A percentile compares a stretch with the other conserved stretches of the same genome.
These are phyloP conservation scores for Pongo abelii DNA, from an alignment of 2,113 vertebrate genomes.

Conservation along the genomic window DNA sequence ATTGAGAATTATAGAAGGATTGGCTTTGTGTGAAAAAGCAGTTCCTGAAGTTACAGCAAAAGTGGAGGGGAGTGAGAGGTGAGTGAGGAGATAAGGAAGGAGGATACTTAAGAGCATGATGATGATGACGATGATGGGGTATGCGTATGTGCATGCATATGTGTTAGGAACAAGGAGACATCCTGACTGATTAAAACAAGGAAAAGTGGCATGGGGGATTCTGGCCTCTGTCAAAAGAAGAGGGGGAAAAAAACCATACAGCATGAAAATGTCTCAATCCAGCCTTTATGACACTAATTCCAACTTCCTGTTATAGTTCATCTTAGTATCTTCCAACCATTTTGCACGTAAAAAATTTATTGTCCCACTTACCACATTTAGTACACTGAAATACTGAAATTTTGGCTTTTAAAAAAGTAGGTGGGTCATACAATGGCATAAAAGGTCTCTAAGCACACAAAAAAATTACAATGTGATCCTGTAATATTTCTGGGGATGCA, in stretches of 20 bases:
- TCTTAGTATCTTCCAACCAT: neutral
- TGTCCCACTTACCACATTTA: neutral
- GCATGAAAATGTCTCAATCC: neutral
- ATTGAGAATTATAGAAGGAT: neutral
- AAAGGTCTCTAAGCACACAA: conserved; percentile 16
- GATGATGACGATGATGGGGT: neutral
- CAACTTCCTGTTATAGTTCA: neutral
- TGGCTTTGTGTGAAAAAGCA: neutral
- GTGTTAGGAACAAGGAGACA: neutral
- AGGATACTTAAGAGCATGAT: neutral
- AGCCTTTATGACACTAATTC: neutral
- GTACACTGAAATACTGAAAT: neutral
- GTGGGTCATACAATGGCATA: neutral
- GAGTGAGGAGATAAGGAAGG: neutral
- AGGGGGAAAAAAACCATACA: neutral
- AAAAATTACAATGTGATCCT: neutral
- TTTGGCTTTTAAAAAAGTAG: neutral
- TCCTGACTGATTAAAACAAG: neutral
- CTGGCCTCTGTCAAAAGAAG: neutral
- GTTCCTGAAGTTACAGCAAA: neutral
- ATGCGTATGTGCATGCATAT: neutral
- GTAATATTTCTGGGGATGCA: neutral
- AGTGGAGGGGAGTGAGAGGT: neutral
- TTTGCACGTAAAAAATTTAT: conserved; percentile 11
- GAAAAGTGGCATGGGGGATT: neutral